Conservation (phyloP, 2,888 invertebrate species). For the Rhogogaster chlorosoma region DNA sequence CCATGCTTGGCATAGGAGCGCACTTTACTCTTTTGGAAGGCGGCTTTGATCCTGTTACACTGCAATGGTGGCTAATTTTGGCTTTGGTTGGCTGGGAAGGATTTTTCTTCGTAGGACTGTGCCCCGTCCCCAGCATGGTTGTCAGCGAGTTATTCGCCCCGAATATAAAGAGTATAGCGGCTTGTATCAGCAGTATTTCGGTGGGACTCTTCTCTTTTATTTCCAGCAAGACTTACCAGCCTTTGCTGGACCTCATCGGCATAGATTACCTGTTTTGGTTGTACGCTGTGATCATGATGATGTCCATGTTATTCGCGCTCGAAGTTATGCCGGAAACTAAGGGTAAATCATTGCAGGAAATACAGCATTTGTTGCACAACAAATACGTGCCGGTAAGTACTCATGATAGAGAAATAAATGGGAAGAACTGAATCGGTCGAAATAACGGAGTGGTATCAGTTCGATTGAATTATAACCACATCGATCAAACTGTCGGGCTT, state of each 20-base stretch:
- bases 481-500: neutral
- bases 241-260: slow-evolving; percentile 61
- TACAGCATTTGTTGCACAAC: slow-evolving; percentile 47
- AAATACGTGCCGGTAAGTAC: neutral
- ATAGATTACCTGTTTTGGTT: slow-evolving; percentile 66
- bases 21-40: slow-evolving; percentile 63
- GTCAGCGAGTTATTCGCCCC: slow-evolving; percentile 69
- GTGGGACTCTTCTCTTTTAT: slow-evolving; percentile 67
- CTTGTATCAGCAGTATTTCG: slow-evolving; percentile 63
- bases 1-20: slow-evolving; percentile 61
- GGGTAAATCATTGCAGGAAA: slow-evolving; percentile 66
- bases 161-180: slow-evolving; percentile 67
- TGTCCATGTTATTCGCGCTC: slow-evolving; percentile 55
- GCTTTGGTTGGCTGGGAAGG: slow-evolving; percentile 61
- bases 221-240: slow-evolving; percentile 66
- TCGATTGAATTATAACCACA: neutral
- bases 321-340: slow-evolving; percentile 68
- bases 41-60: slow-evolving; percentile 54
- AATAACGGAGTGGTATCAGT: neutral
- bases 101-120: slow-evolving; percentile 62
- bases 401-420: neutral
- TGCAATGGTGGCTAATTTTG: slow-evolving; percentile 66
- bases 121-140: slow-evolving; percentile 66
- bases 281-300: slow-evolving; percentile 60
- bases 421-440: neutral